Evolutionary conservation across 2,888 invertebrate genomes (phyloP), one percentile per base, ranked within the genome.

Genomic region (Acleris emargana): DNA sequence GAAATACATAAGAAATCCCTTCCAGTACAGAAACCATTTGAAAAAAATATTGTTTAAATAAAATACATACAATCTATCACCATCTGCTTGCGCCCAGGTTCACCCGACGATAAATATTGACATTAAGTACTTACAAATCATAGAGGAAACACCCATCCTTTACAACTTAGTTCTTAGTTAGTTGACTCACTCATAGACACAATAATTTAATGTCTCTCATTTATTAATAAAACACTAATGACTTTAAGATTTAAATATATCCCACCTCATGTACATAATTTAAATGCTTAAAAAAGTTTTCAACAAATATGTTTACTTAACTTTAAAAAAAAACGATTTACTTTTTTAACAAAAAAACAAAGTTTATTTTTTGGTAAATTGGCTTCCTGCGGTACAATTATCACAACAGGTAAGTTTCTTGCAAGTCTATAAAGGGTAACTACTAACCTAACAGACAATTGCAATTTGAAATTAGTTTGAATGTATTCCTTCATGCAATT

Each of bases 1-100:
- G 52, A 18, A 51, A 67, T 38, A 68, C 54, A 66, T 49, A 64
- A 60, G 45, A 49, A 66, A 59, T 45, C 66, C 64, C 55, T 57
- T 66, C 64, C 58, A 53, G 38, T 49, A 60, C 52, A 32, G 75
- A 77, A 79, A 78, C 76, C 81, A 84, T 80, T 73, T 74, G 57
- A 76, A 82, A 81, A 81, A 68, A 53, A 64, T 64, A 83, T 86
- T 83, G 82, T 79, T 83, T 80, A 72, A 81, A 79, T 76, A 82
- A 84, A 84, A 91, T 91, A 92, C 91, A 92, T 91, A 92, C 91
- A 88, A 91, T 80, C 67, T 60, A 81, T 87, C 89, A 90, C 88
- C 89, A 80, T 79, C 88, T 83, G 87, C 85, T 82, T 86, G 80
- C 84, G 80, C 81, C 82, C 86, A 77, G 79, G 84, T 80, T 79